Percentiles rank a stretch among this genome's conserved stretches.
Conservation (phyloP, 2,797 vertebrate species). For the Hipposideros larvatus region DNA sequence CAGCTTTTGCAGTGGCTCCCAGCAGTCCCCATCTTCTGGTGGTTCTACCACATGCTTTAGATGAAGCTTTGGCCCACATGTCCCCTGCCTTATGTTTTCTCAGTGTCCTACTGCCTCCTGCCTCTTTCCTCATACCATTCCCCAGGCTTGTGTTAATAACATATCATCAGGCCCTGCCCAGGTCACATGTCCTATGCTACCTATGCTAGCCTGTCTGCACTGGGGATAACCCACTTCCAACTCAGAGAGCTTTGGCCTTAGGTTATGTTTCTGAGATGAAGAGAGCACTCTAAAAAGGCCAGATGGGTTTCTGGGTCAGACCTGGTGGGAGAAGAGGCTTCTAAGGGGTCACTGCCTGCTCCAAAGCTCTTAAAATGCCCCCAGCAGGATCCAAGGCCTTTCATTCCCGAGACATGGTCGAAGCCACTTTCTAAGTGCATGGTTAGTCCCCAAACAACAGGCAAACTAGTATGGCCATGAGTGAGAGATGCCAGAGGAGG, state of each 20-base stretch:
- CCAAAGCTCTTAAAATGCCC: background rate
- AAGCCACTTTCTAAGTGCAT: background rate
- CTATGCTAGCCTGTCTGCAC: too few relatives aligned
- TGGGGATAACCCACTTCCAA: too few relatives aligned
- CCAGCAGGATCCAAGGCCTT: background rate
- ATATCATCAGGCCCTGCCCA: too few relatives aligned
- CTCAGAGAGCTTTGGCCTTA: background rate
- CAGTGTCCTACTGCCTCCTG: background rate
- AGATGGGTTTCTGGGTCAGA: background rate
- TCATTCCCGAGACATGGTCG: background rate
- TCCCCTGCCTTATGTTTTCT: accelerated
- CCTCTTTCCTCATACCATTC: background rate
- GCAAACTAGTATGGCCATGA: background rate
- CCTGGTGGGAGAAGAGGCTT: background rate
- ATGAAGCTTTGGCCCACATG: background rate
- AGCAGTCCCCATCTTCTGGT: background rate
- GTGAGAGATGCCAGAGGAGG: background rate
- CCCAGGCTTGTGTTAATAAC: background rate
- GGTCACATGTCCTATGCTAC: too few relatives aligned
- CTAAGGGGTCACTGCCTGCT: background rate
- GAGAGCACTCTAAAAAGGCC: background rate
- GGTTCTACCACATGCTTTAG: background rate
- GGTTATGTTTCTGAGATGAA: background rate
- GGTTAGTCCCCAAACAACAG: background rate
- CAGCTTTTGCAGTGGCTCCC: background rate